Base-by-base conservation (phyloP, 2,888 invertebrate genomes). In the Zhuqinia jingwanae region DNA sequence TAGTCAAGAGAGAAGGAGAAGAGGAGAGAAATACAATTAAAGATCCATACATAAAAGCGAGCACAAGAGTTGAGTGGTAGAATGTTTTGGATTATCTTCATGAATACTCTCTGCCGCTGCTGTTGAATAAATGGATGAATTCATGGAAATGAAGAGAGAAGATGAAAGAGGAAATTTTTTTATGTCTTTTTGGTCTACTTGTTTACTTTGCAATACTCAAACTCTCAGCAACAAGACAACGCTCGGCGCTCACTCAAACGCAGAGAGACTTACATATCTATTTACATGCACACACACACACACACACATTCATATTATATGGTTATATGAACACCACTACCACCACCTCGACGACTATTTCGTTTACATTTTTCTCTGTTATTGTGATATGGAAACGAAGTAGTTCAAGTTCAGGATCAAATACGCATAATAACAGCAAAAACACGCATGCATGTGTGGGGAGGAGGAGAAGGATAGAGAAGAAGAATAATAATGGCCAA, bases 401-500 rank as follows among this genome's bases (percentile, higher is more conserved):
- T 76, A 84, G 83, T 84, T 84, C 77, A 84, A 84, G 84, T 84
- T 84, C 84, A 84, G 70, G 45, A 68, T 60, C 79, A 78, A 22
- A 70, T 2, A 1, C 45, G 20, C 45, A 45, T 22, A 70, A 6
- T 58, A 58, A 58, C 22, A n/a, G n/a, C n/a, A n/a, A n/a, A 50
- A 25, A n/a, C 25, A 60, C 27, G 13, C 60, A 60, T 27, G 27
- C 60, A 60, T 17, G n/a, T 22, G 22, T 63, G 22, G 10, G 47
- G 0, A 36, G 8, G 8, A 36, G 5, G 20, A 5, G 20, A 60
- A 13, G 3, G n/a, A n/a, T n/a, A n/a, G n/a, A n/a, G n/a, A n/a
- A n/a, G 13, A 70, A 70, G 25, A 3, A 47, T 25, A 73, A 56
- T 36, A 63, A 65, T 68, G 20, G 20, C 15, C 50, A 56, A 53